Evolutionary conservation across 2,113 vertebrate genomes (phyloP).

Genomic region (Triplophysa siluroides): DNA sequence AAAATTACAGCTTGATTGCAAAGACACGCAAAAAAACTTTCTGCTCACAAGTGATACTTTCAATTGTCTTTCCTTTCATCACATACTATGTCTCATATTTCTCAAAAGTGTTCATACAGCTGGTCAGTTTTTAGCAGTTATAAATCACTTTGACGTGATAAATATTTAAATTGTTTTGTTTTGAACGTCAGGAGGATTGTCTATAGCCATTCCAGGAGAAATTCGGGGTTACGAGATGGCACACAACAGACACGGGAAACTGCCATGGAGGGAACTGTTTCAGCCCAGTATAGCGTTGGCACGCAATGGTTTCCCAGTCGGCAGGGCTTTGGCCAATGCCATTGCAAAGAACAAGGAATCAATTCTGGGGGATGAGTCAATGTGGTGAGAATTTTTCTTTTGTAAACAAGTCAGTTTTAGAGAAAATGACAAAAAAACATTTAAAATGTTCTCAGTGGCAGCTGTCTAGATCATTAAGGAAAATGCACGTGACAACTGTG

Average conservation of each 20-base stretch:
- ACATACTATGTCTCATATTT: too few species aligned
- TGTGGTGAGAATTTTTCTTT: slow-evolving; percentile 79
- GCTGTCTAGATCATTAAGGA: too few species aligned
- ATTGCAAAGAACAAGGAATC: slow-evolving; percentile 66
- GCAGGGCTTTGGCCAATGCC: slow-evolving; percentile 82
- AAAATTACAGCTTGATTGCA: too few species aligned
- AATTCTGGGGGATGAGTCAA: slow-evolving; percentile 74
- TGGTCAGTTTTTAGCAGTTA: too few species aligned
- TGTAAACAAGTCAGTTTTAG: neutral
- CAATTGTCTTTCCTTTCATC: too few species aligned
- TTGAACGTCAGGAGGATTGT: slow-evolving; percentile 82
- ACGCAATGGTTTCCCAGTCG: slow-evolving; percentile 84
- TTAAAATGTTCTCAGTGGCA: neutral
- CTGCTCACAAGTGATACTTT: too few species aligned
- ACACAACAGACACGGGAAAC: slow-evolving; percentile 85
- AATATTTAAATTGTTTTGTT: neutral
- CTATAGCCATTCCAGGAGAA: slow-evolving; percentile 93
- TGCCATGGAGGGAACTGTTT: slow-evolving; percentile 91
- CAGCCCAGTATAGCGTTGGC: slow-evolving; percentile 89
- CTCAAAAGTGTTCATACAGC: too few species aligned
- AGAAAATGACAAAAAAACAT: neutral
- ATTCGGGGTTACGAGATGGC: slow-evolving; percentile 92
- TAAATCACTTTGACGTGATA: too few species aligned
- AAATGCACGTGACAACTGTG: too few species aligned
- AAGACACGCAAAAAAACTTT: too few species aligned